phyloP scores from a whole-genome alignment of 2,888 invertebrate species.

The Macaria notata region DNA sequence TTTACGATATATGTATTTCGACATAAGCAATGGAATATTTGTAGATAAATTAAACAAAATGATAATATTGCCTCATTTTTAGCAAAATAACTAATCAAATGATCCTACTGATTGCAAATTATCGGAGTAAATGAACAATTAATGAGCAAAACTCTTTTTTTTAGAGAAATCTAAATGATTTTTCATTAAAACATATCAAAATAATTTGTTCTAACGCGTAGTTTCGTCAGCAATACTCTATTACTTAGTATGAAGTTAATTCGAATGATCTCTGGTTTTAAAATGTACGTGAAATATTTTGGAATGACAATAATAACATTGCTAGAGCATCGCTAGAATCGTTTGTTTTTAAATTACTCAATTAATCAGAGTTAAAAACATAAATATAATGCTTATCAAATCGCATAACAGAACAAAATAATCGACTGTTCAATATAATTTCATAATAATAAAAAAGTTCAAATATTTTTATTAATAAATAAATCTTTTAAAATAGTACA shows the following conservation, averaged over 20 bases:
- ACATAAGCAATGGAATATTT: too few relatives aligned
- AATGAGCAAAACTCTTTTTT: conserved; percentile 56
- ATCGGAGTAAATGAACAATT: conserved; percentile 53
- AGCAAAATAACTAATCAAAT: conserved; percentile 21
- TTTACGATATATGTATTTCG: too few relatives aligned
- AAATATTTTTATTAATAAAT: conserved; percentile 53
- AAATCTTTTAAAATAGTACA: conserved; percentile 53
- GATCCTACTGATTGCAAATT: conserved; percentile 43
- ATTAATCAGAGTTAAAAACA: too few relatives aligned
- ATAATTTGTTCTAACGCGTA: conserved; percentile 48
- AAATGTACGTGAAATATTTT: conserved; percentile 37
- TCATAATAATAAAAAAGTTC: conserved; percentile 42
- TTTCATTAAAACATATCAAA: conserved; percentile 70
- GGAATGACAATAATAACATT: conserved; percentile 63
- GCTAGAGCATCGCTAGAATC: conserved; percentile 53
- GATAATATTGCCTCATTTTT: too few relatives aligned
- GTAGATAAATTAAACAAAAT: too few relatives aligned
- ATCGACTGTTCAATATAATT: conserved; percentile 33
- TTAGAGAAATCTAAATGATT: conserved; percentile 41
- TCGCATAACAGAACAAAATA: conserved; percentile 29
- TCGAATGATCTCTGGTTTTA: conserved; percentile 34
- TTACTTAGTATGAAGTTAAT: conserved; percentile 34
- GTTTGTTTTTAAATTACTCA: conserved; percentile 31
- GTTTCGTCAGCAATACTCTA: conserved; percentile 36
- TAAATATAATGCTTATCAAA: background rate